phyloP scores from a whole-genome alignment of 2,113 vertebrate genomes.

The Nothobranchius furzeri region DNA sequence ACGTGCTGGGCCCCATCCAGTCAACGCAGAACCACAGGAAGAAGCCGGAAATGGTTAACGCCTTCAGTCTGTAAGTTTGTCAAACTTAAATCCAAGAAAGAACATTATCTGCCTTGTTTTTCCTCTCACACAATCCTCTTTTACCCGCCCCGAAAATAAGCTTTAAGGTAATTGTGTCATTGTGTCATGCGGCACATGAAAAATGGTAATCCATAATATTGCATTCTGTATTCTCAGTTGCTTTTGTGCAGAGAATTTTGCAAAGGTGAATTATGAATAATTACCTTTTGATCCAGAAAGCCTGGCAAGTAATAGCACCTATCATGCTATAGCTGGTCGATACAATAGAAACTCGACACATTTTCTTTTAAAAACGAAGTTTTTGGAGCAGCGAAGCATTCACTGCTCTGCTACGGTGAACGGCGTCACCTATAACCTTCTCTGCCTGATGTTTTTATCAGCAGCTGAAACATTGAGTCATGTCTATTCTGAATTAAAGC shows the following conservation, averaged over 20 bases:
- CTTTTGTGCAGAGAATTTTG: conserved; percentile 65
- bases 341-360: conserved; percentile 26
- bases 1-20: conserved; percentile 25
- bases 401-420: neutral
- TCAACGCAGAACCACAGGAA: conserved; percentile 27
- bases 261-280: conserved; percentile 71
- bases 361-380: conserved; percentile 21
- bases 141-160: conserved; percentile 61
- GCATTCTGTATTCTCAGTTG: conserved; percentile 59
- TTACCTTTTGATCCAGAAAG: conserved; percentile 65
- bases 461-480: conserved; percentile 15
- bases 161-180: conserved; percentile 72
- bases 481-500: conserved; percentile 21
- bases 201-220: conserved; percentile 73
- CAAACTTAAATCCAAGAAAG: conserved; percentile 63
- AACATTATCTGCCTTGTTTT: conserved; percentile 60
- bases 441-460: conserved; percentile 8
- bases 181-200: conserved; percentile 59
- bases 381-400: conserved; percentile 14
- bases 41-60: conserved; percentile 38
- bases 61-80: conserved; percentile 60
- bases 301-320: conserved; percentile 60
- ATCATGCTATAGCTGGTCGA: conserved; percentile 62
- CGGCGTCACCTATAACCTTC: conserved; percentile 38
- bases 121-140: conserved; percentile 59